A percentile compares a stretch with the other conserved stretches of the same genome.
These are phyloP conservation scores for Baronia brevicornis DNA, from an alignment of 2,888 invertebrate species.

Conservation along the genomic window DNA sequence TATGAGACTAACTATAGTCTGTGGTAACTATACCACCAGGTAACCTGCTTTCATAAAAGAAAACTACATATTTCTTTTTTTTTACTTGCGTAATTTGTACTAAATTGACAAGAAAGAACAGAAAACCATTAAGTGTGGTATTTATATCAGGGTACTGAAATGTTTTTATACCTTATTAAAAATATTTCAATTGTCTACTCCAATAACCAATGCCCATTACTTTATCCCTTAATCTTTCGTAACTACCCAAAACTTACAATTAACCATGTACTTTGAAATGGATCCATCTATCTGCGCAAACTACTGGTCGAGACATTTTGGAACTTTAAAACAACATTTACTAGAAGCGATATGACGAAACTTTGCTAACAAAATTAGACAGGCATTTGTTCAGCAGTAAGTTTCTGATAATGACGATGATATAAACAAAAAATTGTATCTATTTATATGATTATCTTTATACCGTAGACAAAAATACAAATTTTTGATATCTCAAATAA, in stretches of 20 bases:
- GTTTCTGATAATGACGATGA: not conserved
- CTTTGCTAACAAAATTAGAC: no score
- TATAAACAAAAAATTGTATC: slow-evolving; percentile 3
- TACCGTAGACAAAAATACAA: no score
- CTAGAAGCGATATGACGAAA: slow-evolving; percentile 10
- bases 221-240: slow-evolving; percentile 16
- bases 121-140: no score
- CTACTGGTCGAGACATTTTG: slow-evolving; percentile 37
- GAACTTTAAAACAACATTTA: slow-evolving; percentile 9
- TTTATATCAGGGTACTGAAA: slow-evolving; percentile 31
- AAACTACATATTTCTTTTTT: no score
- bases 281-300: slow-evolving; percentile 52
- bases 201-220: slow-evolving; percentile 15
- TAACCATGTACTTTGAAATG: slow-evolving; percentile 45
- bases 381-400: not conserved
- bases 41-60: no score
- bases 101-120: no score
- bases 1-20: no score
- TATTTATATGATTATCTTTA: no score
- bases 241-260: slow-evolving; percentile 40
- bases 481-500: no score
- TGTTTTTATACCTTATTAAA: no score
- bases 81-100: no score
- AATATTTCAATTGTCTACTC: slow-evolving; percentile 6
- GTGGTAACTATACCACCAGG: no score